Evolutionary conservation across 2,888 invertebrate genomes (phyloP).

Genomic region (Mythimna vitellina): DNA sequence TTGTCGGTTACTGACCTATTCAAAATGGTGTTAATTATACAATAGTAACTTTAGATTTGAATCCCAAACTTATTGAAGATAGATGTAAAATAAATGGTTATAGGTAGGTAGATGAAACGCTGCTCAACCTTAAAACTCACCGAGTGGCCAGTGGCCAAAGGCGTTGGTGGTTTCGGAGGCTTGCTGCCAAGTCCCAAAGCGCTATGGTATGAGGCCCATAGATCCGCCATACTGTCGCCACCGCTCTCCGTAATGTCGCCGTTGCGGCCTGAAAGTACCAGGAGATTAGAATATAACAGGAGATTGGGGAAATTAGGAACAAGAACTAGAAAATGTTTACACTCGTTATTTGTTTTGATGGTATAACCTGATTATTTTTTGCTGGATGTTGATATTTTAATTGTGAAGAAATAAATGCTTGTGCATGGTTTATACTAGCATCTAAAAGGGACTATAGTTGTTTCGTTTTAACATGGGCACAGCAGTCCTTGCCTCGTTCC

Average conservation of each 20-base stretch:
- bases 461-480: background rate
- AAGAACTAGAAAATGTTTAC: constrained; percentile 11
- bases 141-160: constrained; percentile 92
- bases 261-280: constrained; percentile 89
- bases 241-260: constrained; percentile 91
- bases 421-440: background rate
- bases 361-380: background rate
- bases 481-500: background rate
- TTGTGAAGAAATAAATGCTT: background rate
- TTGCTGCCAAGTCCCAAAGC: constrained; percentile 93
- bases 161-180: constrained; percentile 86
- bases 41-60: background rate
- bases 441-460: background rate
- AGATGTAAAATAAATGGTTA: background rate
- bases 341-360: constrained; percentile 5
- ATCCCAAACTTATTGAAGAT: background rate
- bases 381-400: background rate
- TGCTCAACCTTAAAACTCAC: constrained; percentile 92
- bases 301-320: constrained; percentile 25
- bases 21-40: too few species aligned
- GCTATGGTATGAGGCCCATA: constrained; percentile 96
- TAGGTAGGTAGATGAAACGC: constrained; percentile 77
- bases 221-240: constrained; percentile 94
- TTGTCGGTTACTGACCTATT: too few species aligned
- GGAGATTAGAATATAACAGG: constrained; percentile 55